Evolutionary conservation across 1,140 invertebrate species (phyloP).

Genomic region (Pseudomyrmex dendroicus): DNA sequence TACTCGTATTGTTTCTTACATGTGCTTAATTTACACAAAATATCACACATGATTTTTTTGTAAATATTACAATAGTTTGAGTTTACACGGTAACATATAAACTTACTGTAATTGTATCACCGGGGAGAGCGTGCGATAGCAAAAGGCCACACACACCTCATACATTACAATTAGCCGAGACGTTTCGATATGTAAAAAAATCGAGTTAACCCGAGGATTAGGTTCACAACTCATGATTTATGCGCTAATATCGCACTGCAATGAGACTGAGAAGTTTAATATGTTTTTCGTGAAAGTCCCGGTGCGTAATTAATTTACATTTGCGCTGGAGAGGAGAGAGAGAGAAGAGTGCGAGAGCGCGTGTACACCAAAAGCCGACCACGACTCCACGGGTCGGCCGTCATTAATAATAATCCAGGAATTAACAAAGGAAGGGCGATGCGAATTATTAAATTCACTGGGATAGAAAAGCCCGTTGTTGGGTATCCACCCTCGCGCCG

Average conservation of each 20-base stretch:
- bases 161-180: slow-evolving; percentile 46
- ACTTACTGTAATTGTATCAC: not conserved
- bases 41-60: no score
- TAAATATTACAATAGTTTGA: not conserved
- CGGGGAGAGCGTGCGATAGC: not conserved
- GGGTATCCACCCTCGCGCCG: slow-evolving; percentile 31
- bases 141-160: not conserved
- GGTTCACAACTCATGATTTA: slow-evolving; percentile 77
- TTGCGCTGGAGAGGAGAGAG: slow-evolving; percentile 65
- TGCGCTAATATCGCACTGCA: slow-evolving; percentile 78
- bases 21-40: no score
- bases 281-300: slow-evolving; percentile 76
- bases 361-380: slow-evolving; percentile 58
- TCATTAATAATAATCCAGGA: slow-evolving; percentile 79
- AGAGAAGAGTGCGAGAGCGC: slow-evolving; percentile 53
- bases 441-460: slow-evolving; percentile 76
- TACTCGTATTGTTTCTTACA: no score
- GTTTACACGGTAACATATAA: not conserved
- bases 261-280: slow-evolving; percentile 75
- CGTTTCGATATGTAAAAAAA: slow-evolving; percentile 18
- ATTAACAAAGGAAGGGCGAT: slow-evolving; percentile 74
- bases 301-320: slow-evolving; percentile 81
- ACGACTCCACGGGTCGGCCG: slow-evolving; percentile 66
- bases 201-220: slow-evolving; percentile 45
- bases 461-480: slow-evolving; percentile 73